These are phyloP conservation scores for Meles meles DNA, from an alignment of 2,113 vertebrate genomes.

Conservation along the genomic window DNA sequence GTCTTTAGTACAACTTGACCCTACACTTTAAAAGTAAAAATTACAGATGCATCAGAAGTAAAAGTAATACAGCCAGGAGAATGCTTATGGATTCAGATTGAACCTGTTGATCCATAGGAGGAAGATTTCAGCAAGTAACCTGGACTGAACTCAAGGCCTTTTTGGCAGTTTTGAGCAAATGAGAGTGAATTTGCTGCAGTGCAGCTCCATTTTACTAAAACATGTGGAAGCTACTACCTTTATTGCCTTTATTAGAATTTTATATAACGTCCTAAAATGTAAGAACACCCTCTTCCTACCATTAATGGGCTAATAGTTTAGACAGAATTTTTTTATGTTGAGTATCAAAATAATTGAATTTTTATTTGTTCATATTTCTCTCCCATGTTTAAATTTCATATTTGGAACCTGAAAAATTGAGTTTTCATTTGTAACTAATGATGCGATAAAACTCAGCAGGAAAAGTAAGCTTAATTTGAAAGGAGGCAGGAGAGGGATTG, in stretches of 20 bases:
- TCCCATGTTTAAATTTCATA: background rate
- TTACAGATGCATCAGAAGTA: background rate
- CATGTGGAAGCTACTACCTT: background rate
- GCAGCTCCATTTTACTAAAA: background rate
- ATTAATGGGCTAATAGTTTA: background rate
- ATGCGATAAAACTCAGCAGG: background rate
- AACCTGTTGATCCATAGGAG: background rate
- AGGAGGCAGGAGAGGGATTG: background rate
- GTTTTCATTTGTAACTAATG: background rate
- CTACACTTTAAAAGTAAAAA: background rate
- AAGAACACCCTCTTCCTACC: background rate
- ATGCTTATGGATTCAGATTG: fast-evolving
- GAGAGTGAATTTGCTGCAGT: background rate
- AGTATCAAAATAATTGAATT: background rate
- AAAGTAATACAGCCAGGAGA: background rate
- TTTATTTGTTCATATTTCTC: background rate
- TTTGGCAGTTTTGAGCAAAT: background rate
- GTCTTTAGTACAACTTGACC: background rate
- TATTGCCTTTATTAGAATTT: background rate
- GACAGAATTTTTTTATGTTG: background rate
- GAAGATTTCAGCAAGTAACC: background rate
- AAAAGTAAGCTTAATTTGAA: background rate
- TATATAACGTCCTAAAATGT: background rate
- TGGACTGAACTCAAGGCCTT: background rate
- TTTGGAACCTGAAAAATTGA: background rate